These are phyloP conservation scores for Tonatia bakeri DNA, from an alignment of 2,113 vertebrate species.

Conservation along the genomic window DNA sequence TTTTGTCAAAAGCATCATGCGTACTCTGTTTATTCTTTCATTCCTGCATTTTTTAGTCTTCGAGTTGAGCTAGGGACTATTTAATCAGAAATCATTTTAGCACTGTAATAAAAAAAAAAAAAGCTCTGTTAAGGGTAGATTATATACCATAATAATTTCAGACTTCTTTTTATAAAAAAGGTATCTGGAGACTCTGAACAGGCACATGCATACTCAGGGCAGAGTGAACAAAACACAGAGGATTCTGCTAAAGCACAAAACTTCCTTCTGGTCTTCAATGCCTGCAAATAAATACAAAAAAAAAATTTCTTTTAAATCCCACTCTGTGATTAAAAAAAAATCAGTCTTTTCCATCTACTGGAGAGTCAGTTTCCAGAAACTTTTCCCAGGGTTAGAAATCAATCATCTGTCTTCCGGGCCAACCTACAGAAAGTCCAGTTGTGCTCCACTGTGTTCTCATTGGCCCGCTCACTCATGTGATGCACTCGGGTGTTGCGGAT, in stretches of 20 bases:
- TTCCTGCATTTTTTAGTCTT: constrained; percentile 70
- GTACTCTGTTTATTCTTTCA: constrained; percentile 74
- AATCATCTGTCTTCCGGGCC: constrained; percentile 96
- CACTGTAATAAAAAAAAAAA: constrained; percentile 75
- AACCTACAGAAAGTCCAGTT: constrained; percentile 99
- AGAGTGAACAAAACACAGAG: constrained; percentile 71
- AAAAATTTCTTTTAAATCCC: neutral
- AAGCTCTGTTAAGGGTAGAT: constrained; percentile 75
- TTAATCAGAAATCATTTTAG: constrained; percentile 78
- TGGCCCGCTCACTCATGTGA: constrained; percentile 98
- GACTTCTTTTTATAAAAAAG: constrained; percentile 79
- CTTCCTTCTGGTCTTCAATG: constrained; percentile 75
- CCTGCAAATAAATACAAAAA: constrained; percentile 84
- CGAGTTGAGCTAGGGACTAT: constrained; percentile 75
- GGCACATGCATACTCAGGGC: constrained; percentile 82
- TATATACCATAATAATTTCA: constrained; percentile 76
- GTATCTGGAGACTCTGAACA: constrained; percentile 79
- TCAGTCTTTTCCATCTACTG: constrained; percentile 61
- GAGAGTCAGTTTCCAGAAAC: constrained; percentile 14
- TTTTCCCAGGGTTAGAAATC: constrained; percentile 67
- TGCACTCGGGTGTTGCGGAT: constrained; percentile 97
- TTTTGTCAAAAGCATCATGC: constrained; percentile 73
- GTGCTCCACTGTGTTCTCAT: constrained; percentile 98
- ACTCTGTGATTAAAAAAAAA: constrained; percentile 57
- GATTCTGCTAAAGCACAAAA: constrained; percentile 71